Evolutionary conservation across 2,888 invertebrate genomes (phyloP), one percentile per base, ranked within the genome.

Genomic region (Orthosia gracilis): DNA sequence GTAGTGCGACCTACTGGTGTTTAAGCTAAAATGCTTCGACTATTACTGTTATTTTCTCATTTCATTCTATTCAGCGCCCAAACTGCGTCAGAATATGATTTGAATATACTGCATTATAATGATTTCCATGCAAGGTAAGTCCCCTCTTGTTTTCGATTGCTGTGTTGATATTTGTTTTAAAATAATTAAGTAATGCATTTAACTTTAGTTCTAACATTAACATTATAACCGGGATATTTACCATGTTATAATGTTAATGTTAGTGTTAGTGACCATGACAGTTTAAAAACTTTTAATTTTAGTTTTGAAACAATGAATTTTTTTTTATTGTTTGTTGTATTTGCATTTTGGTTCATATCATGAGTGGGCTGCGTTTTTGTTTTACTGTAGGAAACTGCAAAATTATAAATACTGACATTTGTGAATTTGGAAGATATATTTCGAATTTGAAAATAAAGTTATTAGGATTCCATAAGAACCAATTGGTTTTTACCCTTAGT

Each of bases 51-150:
- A 57, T 76, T 76, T 65, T 84, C 70, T 72, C 66, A 86, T 23
- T 63, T 91, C 2, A 69, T 75, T 62, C 69, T 85, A 15, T 86
- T 87, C 2, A 57, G 77, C 84, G 90, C 89, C 52, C 85, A 93
- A 80, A 84, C 77, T 68, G 80, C 47, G 4, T 54, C 40, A 0
- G 66, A 85, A 63, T 95, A 91, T 83, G 88, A 90, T 1, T 84
- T 96, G 52, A 96, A 95, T 80, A 94, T 96, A 74, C 77, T 96
- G 31, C 96, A 96, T 87, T 95, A 95, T 70, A 96, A 96, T 89
- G 95, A 96, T 83, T 95, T 95, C 82, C 95, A 95, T 85, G 96
- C 96, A 2, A 93, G 95, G 96, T 95, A 85, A 87, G 86, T 78
- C 9, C 17, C 26, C 17, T 52, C 65, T 54, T 26, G 18, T 7